Evolutionary conservation across 2,113 vertebrate genomes (phyloP).

Genomic region (Melanocharis versteri): DNA sequence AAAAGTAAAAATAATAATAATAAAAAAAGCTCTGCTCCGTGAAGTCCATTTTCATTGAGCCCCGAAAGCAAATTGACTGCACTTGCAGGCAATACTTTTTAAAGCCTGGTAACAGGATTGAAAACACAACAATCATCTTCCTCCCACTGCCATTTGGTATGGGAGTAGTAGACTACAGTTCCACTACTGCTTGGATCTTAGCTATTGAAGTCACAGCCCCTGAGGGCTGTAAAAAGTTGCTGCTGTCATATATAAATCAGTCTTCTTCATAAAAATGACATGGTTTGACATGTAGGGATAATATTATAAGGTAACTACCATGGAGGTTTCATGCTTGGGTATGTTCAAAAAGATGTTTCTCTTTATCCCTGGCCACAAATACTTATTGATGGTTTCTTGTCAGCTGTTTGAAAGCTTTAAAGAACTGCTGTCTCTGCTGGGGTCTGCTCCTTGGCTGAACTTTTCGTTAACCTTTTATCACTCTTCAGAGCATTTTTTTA

Average conservation of each 20-base stretch:
- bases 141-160: slow-evolving; percentile 21
- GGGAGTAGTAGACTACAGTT: background rate
- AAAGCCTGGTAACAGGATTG: background rate
- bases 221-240: slow-evolving; percentile 24
- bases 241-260: slow-evolving; percentile 42
- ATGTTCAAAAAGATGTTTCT: slow-evolving; percentile 56
- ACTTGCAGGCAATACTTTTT: background rate
- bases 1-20: background rate
- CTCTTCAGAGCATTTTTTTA: background rate
- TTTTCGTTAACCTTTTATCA: slow-evolving; percentile 54
- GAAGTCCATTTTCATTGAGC: background rate
- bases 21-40: background rate
- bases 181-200: background rate
- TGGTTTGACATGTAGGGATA: slow-evolving; percentile 16
- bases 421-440: slow-evolving; percentile 25
- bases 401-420: slow-evolving; percentile 46
- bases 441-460: slow-evolving; percentile 45
- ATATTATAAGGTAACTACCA: slow-evolving; percentile 33
- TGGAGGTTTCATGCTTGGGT: slow-evolving; percentile 46
- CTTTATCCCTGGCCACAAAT: slow-evolving; percentile 57
- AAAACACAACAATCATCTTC: background rate
- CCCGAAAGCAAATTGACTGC: background rate
- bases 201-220: slow-evolving; percentile 29
- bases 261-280: slow-evolving; percentile 42
- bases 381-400: slow-evolving; percentile 58